Evolutionary conservation across 2,888 invertebrate genomes (phyloP), one percentile per base, ranked within the genome.

Genomic region (Drosophila seclusa): DNA sequence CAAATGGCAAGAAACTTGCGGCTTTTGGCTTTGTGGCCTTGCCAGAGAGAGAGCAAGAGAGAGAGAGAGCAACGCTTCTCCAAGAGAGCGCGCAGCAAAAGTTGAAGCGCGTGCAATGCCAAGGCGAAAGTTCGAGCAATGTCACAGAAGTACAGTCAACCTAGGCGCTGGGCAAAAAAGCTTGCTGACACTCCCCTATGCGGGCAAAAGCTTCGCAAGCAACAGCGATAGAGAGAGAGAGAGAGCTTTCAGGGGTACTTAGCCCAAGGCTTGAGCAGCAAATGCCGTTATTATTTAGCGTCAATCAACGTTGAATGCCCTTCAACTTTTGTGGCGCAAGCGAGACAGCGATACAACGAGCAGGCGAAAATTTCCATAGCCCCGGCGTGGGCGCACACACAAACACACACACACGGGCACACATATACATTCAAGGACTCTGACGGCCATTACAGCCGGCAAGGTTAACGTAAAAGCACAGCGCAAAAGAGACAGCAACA

Each of bases 31-130:
- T 16, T 38, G 64, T 60, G 86, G 69, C 81, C 84, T 83, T 83
- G 84, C 27, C 48, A 27, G 54, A 64, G 70, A 59, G 45, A 63
- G 62, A 58, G 31, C 63, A 55, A 54, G 60, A 21, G 53, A 63
- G 52, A 50, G 61, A 49, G 67, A 53, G 48, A 24, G 58, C 42
- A 48, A 36, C 59, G 66, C 68, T 68, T 53, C 34, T 54, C 11
- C 18, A 45, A 16, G n/a, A 54, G 27, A 70, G 67, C 61, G 69
- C 42, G 31, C 64, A 73, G 48, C 64, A 71, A 75, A 79, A 85
- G 85, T 85, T 85, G 89, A 85, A 73, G 75, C 71, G 89, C 89
- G 87, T 90, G 76, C 87, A 87, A 87, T 87, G 87, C 90, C 87
- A 87, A 87, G 87, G 87, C 81, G 55, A 88, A 87, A 90, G 86